Conservation (phyloP, 37 sponge, comb jelly and placozoan species). For the Chondrosia reniformis region DNA sequence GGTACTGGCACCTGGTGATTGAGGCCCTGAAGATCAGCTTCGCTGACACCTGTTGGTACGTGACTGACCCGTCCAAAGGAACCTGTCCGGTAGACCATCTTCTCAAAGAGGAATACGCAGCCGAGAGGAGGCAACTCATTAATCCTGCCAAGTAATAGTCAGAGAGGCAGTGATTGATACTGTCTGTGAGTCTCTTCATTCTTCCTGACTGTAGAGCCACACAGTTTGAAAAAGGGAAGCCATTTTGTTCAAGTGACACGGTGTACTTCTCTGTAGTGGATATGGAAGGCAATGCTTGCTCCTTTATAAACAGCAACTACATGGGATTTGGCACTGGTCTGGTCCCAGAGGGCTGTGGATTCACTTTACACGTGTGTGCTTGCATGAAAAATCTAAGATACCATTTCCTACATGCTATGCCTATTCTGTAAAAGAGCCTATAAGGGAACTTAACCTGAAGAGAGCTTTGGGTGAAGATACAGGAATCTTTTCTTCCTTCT, state of each 20-base stretch:
- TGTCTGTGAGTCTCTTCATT: neutral
- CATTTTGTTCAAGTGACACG: slow-evolving; percentile 65
- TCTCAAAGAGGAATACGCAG: slow-evolving; percentile 62
- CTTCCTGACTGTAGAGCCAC: slow-evolving; percentile 11
- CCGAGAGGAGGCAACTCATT: slow-evolving; percentile 50
- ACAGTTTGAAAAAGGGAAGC: slow-evolving; percentile 34
- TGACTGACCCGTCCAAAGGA: slow-evolving; percentile 51
- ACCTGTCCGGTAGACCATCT: slow-evolving; percentile 55
- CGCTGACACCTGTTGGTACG: slow-evolving; percentile 76
- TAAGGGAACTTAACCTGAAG: no score
- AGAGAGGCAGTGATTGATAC: neutral
- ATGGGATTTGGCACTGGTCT: slow-evolving; percentile 89
- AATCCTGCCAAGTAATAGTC: slow-evolving; percentile 23
- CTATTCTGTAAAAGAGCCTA: no score
- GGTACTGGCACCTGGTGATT: slow-evolving; percentile 72
- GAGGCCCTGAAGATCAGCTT: slow-evolving; percentile 79
- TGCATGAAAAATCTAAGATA: no score
- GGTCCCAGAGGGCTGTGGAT: slow-evolving; percentile 82
- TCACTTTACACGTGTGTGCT: slow-evolving; percentile 70
- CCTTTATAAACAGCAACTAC: slow-evolving; percentile 92
- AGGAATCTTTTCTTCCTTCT: no score
- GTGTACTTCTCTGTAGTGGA: slow-evolving; percentile 77
- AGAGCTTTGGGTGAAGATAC: no score
- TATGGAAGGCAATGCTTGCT: slow-evolving; percentile 76
- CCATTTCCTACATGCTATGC: no score